These are phyloP conservation scores for Sciurus carolinensis DNA, from an alignment of 2,797 vertebrate species.

Conservation along the genomic window DNA sequence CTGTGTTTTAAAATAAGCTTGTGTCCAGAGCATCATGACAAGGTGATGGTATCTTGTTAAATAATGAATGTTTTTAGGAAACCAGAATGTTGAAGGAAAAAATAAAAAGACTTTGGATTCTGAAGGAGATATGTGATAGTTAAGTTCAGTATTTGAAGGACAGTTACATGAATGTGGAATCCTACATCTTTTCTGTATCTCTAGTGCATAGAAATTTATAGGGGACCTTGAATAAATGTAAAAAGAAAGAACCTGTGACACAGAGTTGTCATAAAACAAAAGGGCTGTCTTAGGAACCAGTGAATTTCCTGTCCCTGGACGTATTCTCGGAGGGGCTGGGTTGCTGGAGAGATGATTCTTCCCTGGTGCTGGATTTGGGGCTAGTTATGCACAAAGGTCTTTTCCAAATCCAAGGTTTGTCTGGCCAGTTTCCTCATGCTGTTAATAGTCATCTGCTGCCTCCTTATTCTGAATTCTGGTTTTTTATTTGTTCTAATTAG, in stretches of 20 bases:
- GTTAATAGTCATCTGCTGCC: background rate
- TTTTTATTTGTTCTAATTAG: background rate
- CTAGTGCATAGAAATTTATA: background rate
- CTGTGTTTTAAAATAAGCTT: background rate
- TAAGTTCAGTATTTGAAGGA: background rate
- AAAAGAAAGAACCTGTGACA: background rate
- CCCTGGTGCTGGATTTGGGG: background rate
- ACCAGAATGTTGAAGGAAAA: background rate
- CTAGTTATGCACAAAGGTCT: too few relatives aligned
- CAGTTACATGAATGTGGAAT: background rate
- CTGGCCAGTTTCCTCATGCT: background rate
- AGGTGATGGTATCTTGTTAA: background rate
- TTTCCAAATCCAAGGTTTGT: background rate
- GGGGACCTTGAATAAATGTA: background rate
- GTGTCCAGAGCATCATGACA: background rate
- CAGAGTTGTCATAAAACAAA: background rate
- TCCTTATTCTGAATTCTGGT: background rate
- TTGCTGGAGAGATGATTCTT: background rate
- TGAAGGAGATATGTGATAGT: background rate
- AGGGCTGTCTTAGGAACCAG: background rate
- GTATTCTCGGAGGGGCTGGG: background rate
- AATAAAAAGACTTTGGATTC: background rate
- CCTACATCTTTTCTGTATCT: background rate
- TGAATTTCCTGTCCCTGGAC: background rate
- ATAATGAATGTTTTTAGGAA: background rate